A percentile compares a stretch with the other conserved stretches of the same genome.
These are phyloP conservation scores for Hemiprocne comata DNA, from an alignment of 2,113 vertebrate species.

Conservation along the genomic window DNA sequence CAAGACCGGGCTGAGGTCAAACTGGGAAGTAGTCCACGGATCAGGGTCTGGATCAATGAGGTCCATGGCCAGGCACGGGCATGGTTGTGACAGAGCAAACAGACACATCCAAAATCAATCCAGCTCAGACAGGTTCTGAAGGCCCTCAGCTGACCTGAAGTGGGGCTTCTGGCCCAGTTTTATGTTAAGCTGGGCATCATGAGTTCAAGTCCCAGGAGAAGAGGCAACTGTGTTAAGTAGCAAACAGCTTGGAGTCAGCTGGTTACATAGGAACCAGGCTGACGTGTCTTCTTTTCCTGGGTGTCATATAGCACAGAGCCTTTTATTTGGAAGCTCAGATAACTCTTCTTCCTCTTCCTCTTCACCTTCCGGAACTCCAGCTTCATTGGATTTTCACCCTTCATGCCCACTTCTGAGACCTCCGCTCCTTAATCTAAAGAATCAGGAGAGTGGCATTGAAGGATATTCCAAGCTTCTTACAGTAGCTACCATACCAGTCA, in stretches of 20 bases:
- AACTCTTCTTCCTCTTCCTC: background rate
- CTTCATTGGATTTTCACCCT: background rate
- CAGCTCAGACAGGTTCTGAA: constrained; percentile 45
- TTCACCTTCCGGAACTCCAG: background rate
- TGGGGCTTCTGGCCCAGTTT: background rate
- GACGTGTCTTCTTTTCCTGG: background rate
- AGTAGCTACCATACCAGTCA: background rate
- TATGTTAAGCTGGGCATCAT: background rate
- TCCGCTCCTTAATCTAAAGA: background rate
- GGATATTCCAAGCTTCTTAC: background rate
- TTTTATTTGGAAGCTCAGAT: background rate
- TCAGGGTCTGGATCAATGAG: constrained; percentile 42
- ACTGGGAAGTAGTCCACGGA: background rate
- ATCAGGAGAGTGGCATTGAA: background rate
- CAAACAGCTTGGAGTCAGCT: background rate
- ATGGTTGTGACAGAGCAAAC: constrained; percentile 53
- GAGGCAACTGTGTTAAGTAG: background rate
- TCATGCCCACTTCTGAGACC: background rate
- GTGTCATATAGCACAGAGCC: background rate
- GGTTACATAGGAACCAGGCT: background rate
- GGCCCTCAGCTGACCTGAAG: background rate
- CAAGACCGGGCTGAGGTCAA: background rate
- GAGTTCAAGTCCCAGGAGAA: background rate
- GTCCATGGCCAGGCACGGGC: constrained; percentile 15
- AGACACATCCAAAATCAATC: background rate